Percentiles rank a stretch among this genome's conserved stretches.
Conservation (phyloP, 1,140 invertebrate genomes). For the Chironomus striatipennis region DNA sequence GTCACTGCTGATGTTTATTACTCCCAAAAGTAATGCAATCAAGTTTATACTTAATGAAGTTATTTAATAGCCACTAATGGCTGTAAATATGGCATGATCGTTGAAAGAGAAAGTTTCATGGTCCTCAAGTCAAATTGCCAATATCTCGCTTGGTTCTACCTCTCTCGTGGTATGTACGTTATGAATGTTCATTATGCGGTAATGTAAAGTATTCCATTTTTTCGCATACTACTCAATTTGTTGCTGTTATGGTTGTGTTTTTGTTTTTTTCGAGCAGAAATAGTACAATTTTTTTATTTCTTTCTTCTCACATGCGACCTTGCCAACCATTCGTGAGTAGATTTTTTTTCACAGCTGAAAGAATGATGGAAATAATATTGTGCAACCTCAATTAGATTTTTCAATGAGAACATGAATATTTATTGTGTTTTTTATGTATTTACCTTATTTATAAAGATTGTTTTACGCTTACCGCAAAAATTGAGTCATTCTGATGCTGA, state of each 20-base stretch:
- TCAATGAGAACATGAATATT: slow-evolving; percentile 8
- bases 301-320: background rate
- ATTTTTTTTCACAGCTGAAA: slow-evolving; percentile 8
- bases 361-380: slow-evolving; percentile 2
- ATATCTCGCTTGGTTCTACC: background rate
- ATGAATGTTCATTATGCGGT: background rate
- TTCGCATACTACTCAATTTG: no score
- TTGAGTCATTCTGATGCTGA: no score
- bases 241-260: no score
- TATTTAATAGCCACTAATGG: background rate
- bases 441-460: no score
- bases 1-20: background rate
- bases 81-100: background rate
- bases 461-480: no score
- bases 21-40: no score
- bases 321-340: background rate
- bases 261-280: no score
- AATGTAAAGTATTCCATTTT: no score
- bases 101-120: background rate
- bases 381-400: background rate
- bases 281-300: background rate
- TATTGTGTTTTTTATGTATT: no score
- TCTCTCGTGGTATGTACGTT: background rate
- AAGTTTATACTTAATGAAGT: no score
- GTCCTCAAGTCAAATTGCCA: background rate